Percentiles rank a stretch among this genome's conserved stretches.
Evolutionary conservation across 53 echinoderm and acorn worm species (phyloP).

Genomic region (Luidia sarsii): DNA sequence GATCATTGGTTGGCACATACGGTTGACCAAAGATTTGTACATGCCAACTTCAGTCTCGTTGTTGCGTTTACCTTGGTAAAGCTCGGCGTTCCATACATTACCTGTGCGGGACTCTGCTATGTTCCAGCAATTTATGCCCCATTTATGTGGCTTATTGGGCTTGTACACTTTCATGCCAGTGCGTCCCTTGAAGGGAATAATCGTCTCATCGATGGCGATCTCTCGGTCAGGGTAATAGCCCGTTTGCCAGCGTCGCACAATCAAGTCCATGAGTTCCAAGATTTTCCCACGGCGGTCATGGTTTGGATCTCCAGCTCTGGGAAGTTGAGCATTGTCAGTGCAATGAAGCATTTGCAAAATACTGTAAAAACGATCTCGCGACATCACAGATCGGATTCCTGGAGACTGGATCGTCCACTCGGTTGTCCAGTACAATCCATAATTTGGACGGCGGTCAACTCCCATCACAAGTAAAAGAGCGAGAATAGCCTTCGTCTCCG

Average conservation of each 20-base stretch:
- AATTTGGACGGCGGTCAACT: neutral
- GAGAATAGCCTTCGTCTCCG: constrained; percentile 24
- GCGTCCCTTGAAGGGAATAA: constrained; percentile 37
- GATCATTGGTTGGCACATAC: constrained; percentile 5
- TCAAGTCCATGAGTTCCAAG: constrained; percentile 1
- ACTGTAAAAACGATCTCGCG: constrained; percentile 10
- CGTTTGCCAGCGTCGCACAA: constrained; percentile 4
- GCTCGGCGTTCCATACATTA: constrained; percentile 24
- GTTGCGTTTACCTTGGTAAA: constrained; percentile 9
- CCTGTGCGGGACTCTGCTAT: constrained; percentile 16
- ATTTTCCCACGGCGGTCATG: constrained; percentile 25
- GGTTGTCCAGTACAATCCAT: constrained; percentile 22
- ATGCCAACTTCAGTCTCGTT: constrained; percentile 12
- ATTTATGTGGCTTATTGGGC: constrained; percentile 48
- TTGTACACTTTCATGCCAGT: constrained; percentile 30
- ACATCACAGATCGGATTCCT: constrained; percentile 26
- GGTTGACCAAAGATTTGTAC: neutral
- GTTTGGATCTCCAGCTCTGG: neutral
- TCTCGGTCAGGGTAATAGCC: constrained; percentile 37
- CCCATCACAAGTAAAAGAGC: constrained; percentile 20
- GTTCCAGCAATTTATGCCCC: constrained; percentile 41
- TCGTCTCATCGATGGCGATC: constrained; percentile 29
- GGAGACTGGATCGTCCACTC: constrained; percentile 13
- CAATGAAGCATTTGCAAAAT: constrained; percentile 28
- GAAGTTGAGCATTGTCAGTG: constrained; percentile 35